Base-by-base conservation (phyloP, 2,888 invertebrate species). In the Callosobruchus maculatus region DNA sequence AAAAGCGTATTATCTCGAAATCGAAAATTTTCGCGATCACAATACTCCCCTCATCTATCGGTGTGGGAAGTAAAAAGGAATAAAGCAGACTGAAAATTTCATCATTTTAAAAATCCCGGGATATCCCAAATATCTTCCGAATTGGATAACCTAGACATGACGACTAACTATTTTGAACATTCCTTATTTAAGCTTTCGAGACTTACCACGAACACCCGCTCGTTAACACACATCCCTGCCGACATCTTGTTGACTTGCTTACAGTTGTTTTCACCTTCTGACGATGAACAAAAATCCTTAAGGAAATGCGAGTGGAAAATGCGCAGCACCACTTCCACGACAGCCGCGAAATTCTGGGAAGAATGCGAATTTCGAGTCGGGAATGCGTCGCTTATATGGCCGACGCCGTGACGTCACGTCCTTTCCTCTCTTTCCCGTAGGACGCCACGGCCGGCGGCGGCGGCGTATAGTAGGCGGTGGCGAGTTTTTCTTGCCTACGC, bases 161-260 rank as follows among this genome's bases (percentile, higher is more conserved):
- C n/a, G n/a, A n/a, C n/a, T n/a, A n/a, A n/a, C n/a, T n/a, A n/a
- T n/a, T n/a, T n/a, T n/a, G 26, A 26, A 26, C 7, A 4, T 26
- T 26, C 7, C 26, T 26, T 30, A 9, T 30, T 30, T 49, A 13
- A 49, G 13, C 13, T 18, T 1, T 49, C 1, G 49, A 7, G 22
- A 74, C 78, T 79, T 76, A 80, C 81, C 76, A 77, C 78, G 76
- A 78, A 81, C 72, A 78, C 78, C 69, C 81, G 76, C 77, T 79
- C 79, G 68, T 81, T 82, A 4, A 82, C 78, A 74, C 82, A 79
- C 80, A 80, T 80, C 69, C 74, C 74, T 21, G n/a, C 26, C 13
- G 49, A 49, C 49, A 49, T 49, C 18, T 49, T 49, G 5, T 49
- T 1, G 18, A 49, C 49, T 49, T n/a, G n/a, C n/a, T n/a, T n/a